These are phyloP conservation scores for Acleris literana DNA, from an alignment of 2,888 invertebrate genomes.

Conservation along the genomic window DNA sequence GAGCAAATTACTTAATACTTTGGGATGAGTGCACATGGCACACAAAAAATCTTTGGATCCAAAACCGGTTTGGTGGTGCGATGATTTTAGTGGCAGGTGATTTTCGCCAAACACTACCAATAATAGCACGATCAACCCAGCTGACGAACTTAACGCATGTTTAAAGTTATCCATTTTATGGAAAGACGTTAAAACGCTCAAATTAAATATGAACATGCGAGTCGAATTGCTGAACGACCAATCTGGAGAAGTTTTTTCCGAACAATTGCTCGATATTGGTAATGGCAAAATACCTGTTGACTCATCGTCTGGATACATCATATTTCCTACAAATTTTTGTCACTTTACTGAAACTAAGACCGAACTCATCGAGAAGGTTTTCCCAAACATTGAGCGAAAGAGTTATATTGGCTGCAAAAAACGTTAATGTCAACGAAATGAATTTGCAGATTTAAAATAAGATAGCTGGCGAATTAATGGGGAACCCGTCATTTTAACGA, in stretches of 20 bases:
- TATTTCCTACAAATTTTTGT: conserved; percentile 42
- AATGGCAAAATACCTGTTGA: neutral
- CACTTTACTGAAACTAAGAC: conserved; percentile 34
- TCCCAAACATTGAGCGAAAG: conserved; percentile 46
- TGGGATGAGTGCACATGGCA: conserved; percentile 4
- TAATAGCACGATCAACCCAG: conserved; percentile 46
- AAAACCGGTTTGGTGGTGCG: conserved; percentile 38
- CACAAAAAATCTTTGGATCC: neutral
- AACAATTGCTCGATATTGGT: conserved; percentile 1
- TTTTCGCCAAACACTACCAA: conserved; percentile 48
- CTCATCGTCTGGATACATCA: conserved; percentile 4
- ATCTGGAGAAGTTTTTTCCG: neutral
- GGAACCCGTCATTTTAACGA: no score
- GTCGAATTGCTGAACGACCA: neutral
- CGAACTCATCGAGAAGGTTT: conserved; percentile 38
- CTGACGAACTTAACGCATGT: conserved; percentile 47
- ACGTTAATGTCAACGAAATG: conserved; percentile 42
- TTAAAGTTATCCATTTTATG: conserved; percentile 45
- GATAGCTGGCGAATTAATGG: neutral
- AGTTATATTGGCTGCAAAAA: conserved; percentile 44
- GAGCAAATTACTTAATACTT: no score
- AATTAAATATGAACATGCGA: conserved; percentile 42
- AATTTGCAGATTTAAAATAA: neutral
- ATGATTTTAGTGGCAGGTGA: conserved; percentile 48
- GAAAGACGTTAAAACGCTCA: conserved; percentile 44